Conservation (phyloP, 1,140 invertebrate species). For the Prorops nasuta region DNA sequence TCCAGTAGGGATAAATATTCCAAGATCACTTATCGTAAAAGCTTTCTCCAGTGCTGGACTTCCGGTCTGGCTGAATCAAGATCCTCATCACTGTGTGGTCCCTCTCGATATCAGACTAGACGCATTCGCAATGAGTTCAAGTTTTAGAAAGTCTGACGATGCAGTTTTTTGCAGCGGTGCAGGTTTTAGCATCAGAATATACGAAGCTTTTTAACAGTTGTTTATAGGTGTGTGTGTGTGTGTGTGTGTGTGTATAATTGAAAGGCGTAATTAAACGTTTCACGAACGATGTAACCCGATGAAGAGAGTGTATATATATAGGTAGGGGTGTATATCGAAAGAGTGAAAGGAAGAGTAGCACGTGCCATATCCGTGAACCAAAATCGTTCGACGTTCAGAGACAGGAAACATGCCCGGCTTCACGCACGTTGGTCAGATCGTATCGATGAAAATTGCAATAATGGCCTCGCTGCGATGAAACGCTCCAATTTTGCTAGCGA, state of each 20-base stretch:
- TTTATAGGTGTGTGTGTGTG: too few relatives aligned
- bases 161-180: too few relatives aligned
- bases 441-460: constrained; percentile 36
- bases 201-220: too few relatives aligned
- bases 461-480: constrained; percentile 17
- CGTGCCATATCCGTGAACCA: constrained; percentile 9
- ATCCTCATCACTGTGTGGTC: neutral
- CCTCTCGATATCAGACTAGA: neutral
- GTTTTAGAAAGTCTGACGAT: constrained; percentile 29
- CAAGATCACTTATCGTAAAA: too few relatives aligned
- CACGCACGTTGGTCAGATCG: constrained; percentile 34
- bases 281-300: neutral
- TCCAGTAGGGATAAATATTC: too few relatives aligned
- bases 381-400: constrained; percentile 28
- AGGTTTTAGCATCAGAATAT: too few relatives aligned
- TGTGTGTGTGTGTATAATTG: too few relatives aligned
- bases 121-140: constrained; percentile 15
- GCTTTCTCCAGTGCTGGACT: constrained; percentile 8
- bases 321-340: neutral
- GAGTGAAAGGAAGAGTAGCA: neutral
- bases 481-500: neutral
- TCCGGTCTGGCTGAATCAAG: neutral
- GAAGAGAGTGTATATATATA: neutral
- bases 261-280: neutral
- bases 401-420: constrained; percentile 42